Percentiles rank a stretch among this genome's conserved stretches.
Conservation (phyloP, 1,140 invertebrate genomes). For the Zaprionus nigranus region DNA sequence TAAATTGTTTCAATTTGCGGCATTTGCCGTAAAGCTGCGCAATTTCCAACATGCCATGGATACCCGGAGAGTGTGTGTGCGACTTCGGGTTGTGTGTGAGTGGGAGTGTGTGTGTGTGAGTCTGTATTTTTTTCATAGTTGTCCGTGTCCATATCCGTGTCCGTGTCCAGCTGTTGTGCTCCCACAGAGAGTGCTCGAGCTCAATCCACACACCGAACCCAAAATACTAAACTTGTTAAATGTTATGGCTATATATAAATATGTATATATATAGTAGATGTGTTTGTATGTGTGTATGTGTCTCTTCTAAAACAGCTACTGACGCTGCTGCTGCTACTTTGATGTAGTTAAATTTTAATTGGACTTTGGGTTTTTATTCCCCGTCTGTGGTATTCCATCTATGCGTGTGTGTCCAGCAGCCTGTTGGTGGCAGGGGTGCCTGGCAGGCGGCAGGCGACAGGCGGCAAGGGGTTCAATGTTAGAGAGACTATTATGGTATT, state of each 20-base stretch:
- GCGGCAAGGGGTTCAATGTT: not conserved
- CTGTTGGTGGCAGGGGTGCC: not conserved
- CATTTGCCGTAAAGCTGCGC: conserved; percentile 81
- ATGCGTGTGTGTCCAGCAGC: conserved; percentile 39
- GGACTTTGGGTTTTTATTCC: conserved; percentile 79
- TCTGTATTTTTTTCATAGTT: conserved; percentile 66
- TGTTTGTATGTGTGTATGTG: conserved; percentile 34
- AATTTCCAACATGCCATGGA: conserved; percentile 79
- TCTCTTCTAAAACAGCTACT: conserved; percentile 67
- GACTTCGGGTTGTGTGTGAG: conserved; percentile 23
- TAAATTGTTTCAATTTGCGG: conserved; percentile 83
- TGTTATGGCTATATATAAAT: conserved; percentile 53
- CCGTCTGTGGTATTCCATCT: conserved; percentile 72
- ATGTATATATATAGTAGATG: not conserved
- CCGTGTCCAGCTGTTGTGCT: conserved; percentile 73
- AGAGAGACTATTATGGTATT: conserved; percentile 42
- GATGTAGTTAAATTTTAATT: conserved; percentile 84
- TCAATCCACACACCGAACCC: conserved; percentile 51
- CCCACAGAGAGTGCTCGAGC: conserved; percentile 54
- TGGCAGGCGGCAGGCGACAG: not conserved
- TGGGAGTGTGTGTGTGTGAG: conserved; percentile 23
- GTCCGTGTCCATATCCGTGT: conserved; percentile 35
- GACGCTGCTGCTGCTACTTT: conserved; percentile 69
- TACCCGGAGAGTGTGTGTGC: conserved; percentile 39
- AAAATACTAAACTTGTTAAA: conserved; percentile 80